Evolutionary conservation across 2,888 invertebrate species (phyloP), one percentile per base, ranked within the genome.

Genomic region (Drosophila prostipennis): DNA sequence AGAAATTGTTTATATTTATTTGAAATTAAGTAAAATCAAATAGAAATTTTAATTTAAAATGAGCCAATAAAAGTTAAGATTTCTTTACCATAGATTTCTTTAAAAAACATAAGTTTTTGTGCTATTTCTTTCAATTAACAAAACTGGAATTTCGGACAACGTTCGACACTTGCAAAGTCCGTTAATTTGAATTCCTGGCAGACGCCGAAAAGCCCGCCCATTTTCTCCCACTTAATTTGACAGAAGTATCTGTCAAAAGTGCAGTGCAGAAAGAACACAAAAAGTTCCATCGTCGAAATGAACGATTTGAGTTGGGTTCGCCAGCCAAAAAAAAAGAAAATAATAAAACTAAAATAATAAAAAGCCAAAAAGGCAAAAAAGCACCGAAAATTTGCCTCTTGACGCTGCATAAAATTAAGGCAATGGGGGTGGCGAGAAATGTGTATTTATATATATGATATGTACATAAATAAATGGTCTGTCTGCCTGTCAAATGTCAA

Each of bases 401-500:
- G 77, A 75, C 83, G 64, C 80, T 80, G 75, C 75, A 75, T 71
- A 77, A 78, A 80, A 75, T 78, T 58, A 74, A 72, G 48, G 56
- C 54, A 45, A 46, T 39, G 48, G 70, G 70, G 49, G 54, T 40
- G 39, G 42, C 26, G 39, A 48, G 3, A 13, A 32, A 29, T 23
- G 14, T 11, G 16, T 16, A 49, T 7, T 26, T n/a, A n/a, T 16
- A 56, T 26, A 36, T 37, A 37, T 16, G 16, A n/a, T 43, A 43
- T 29, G 10, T 16, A 37, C 14, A 49, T 39, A 37, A 42, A 42
- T 42, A 42, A 42, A 39, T 52, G 39, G 29, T 70, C 72, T 39
- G 75, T 68, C 79, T 77, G 84, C 64, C 81, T 79, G 81, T 83
- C 81, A 81, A 75, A 80, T 83, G 84, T 74, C 79, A 77, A 79